Base-by-base conservation (phyloP, 2,113 vertebrate species). In the Orientallactaga bullata region DNA sequence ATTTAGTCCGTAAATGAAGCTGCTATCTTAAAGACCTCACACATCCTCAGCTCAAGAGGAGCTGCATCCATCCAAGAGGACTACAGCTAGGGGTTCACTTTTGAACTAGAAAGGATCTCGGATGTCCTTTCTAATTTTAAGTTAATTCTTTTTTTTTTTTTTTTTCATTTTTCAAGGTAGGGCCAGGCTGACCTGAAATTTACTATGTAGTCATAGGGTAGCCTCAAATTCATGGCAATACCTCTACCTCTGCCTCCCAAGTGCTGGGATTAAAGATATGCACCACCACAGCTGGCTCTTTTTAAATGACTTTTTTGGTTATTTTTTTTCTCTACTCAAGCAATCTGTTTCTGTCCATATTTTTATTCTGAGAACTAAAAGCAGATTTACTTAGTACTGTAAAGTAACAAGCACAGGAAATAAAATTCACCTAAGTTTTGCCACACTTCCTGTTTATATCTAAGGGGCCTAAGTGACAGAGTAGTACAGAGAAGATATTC, bases 351-450 rank as follows among this genome's bases (percentile, higher is more conserved):
- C 73, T 90, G 60, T 85, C 42, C 35, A 17, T 82, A 83, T 86
- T 89, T 92, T 88, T 96, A 90, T 93, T 93, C 69, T 86, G 26
- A 87, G 84, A 90, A 83, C 12, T 39, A 61, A 85, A 92, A 68
- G 13, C 12, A 80, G 23, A 17, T 83, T 85, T 90, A 77, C 84
- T 74, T 17, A 66, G 26, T 83, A 72, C 51, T 55, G 3, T 94
- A 39, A 86, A 80, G 16, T 90, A 76, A n/a, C 73, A 69, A 94
- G 32, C 32, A 83, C 21, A 88, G 37, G 85, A 88, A 94, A 26
- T 68, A 84, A 37, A 86, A 37, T 91, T 68, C 1, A 20, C 21
- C 32, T 79, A n/a, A 37, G 78, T 89, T 89, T 92, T 42, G 66
- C 26, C 76, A 51, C 83, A 20, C 93, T 78, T 92, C 12, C 90